A percentile compares a stretch with the other conserved stretches of the same genome.
These are phyloP conservation scores for Brachionus calyciflorus DNA, from an alignment of 1,140 invertebrate genomes.

Conservation along the genomic window DNA sequence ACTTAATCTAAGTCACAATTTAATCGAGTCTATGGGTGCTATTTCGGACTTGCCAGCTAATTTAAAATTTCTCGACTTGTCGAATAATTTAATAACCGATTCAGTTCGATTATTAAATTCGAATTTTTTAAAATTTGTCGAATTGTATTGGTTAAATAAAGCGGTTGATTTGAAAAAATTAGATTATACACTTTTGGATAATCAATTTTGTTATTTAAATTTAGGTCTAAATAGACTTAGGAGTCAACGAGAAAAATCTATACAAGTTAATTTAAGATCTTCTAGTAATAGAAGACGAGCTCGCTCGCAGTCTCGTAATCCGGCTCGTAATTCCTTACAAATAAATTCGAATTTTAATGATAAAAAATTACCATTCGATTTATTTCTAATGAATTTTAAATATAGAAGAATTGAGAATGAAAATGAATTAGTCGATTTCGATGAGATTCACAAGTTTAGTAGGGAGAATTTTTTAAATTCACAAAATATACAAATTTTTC, in stretches of 20 bases:
- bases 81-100: slow-evolving; percentile 77
- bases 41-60: slow-evolving; percentile 82
- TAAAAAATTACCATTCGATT: slow-evolving; percentile 32
- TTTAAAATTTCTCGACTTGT: slow-evolving; percentile 84
- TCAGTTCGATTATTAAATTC: neutral
- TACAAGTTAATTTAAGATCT: slow-evolving; percentile 8
- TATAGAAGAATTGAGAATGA: slow-evolving; percentile 9
- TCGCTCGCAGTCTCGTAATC: slow-evolving; percentile 31
- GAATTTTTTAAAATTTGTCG: slow-evolving; percentile 25
- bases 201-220: slow-evolving; percentile 42
- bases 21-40: slow-evolving; percentile 71
- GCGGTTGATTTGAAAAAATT: slow-evolving; percentile 11
- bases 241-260: neutral
- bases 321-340: neutral
- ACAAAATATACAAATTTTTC: slow-evolving; percentile 43
- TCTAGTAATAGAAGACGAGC: slow-evolving; percentile 28
- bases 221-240: neutral
- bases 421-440: neutral
- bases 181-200: slow-evolving; percentile 12
- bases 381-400: slow-evolving; percentile 28
- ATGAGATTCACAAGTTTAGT: neutral
- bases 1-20: slow-evolving; percentile 85
- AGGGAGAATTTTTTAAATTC: slow-evolving; percentile 4
- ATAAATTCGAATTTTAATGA: neutral
- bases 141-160: neutral